phyloP scores from a whole-genome alignment of 2,888 invertebrate genomes.

The Charanyca ferruginea region DNA sequence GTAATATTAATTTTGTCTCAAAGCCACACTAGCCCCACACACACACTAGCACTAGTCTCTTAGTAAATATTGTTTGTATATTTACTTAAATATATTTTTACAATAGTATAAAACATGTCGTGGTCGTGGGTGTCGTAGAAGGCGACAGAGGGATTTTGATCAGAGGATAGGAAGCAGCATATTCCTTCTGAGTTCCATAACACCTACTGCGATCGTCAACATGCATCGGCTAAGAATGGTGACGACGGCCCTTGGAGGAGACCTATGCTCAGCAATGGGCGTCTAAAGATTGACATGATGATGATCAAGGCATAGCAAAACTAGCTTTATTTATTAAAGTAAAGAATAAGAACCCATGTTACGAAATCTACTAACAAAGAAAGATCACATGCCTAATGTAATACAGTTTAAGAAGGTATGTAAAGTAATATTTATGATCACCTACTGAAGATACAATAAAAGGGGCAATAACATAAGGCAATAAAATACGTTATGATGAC shows the following conservation, averaged over 20 bases:
- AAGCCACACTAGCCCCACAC: too few relatives aligned
- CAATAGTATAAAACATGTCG: not conserved
- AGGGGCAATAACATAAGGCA: constrained; percentile 57
- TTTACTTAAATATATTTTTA: constrained; percentile 30
- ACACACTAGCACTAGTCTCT: constrained; percentile 11
- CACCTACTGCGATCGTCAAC: too few relatives aligned
- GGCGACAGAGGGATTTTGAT: too few relatives aligned
- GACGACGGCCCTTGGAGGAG: too few relatives aligned
- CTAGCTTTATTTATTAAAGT: not conserved
- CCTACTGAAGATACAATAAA: constrained; percentile 45
- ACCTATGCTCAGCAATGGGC: too few relatives aligned
- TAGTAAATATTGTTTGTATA: constrained; percentile 16
- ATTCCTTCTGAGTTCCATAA: too few relatives aligned
- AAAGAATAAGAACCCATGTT: not conserved
- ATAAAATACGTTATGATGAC: constrained; percentile 64
- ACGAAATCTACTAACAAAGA: constrained; percentile 3
- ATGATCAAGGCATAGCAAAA: not conserved
- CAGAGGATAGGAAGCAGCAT: too few relatives aligned
- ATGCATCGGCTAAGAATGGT: too few relatives aligned
- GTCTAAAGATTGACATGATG: too few relatives aligned
- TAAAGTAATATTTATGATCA: constrained; percentile 52
- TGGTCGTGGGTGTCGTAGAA: too few relatives aligned
- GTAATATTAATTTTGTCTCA: constrained; percentile 29
- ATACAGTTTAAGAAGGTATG: constrained; percentile 23
- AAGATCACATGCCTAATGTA: constrained; percentile 7